Conservation (phyloP, 2,113 vertebrate genomes). For the Dasyurus viverrinus region DNA sequence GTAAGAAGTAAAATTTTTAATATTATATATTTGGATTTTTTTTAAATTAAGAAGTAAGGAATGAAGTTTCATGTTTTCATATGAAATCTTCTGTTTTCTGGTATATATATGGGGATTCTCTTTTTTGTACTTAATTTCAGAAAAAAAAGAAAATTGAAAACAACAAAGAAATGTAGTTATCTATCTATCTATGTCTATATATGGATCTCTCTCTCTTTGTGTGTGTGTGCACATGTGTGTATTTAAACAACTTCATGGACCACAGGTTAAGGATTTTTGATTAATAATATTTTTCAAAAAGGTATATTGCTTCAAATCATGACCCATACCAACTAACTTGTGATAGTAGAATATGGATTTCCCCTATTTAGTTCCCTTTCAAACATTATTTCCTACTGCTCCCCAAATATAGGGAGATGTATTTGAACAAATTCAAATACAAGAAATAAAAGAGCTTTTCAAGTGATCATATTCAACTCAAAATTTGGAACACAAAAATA, state of each 20-base stretch:
- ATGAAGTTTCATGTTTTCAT: neutral
- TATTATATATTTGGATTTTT: neutral
- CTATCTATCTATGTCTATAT: neutral
- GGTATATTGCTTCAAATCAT: neutral
- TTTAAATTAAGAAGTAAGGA: neutral
- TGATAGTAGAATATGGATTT: neutral
- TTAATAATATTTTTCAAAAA: neutral
- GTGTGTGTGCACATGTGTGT: too few relatives aligned
- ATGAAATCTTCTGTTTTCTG: neutral
- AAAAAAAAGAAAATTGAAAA: neutral
- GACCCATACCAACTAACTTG: neutral
- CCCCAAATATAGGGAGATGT: too few relatives aligned
- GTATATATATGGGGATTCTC: neutral
- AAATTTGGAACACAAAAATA: neutral
- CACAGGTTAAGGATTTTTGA: neutral
- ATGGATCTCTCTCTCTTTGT: too few relatives aligned
- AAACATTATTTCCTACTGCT: too few relatives aligned
- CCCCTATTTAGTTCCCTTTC: too few relatives aligned
- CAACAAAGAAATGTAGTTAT: neutral
- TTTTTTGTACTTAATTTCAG: neutral
- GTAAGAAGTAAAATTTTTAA: neutral
- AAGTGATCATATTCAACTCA: neutral
- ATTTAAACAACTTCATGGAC: neutral
- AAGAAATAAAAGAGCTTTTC: neutral
- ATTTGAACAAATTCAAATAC: neutral